Base-by-base conservation (phyloP, 2,888 invertebrate genomes). In the Carabus problematicus region DNA sequence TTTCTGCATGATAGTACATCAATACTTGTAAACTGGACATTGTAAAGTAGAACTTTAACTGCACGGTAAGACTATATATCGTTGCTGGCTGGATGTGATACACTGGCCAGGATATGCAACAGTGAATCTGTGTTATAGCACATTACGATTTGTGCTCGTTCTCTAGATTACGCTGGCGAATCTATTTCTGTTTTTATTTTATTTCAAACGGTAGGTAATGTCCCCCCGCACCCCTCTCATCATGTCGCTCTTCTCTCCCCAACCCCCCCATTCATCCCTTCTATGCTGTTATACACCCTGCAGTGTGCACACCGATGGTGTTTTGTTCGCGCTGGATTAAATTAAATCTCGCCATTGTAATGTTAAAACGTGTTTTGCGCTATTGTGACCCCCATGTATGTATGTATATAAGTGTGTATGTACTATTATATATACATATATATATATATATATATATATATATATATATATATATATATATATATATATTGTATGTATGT, bases 301-400 rank as follows among this genome's bases (percentile, higher is more conserved):
- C 29, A 56, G 56, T 11, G 56, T 16, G 43, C 42, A 56, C 56
- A 56, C 56, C 56, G 56, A 55, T 43, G 58, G 67, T 67, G 74
- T 75, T 75, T 76, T 77, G 75, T 75, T 75, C 74, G 72, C 75
- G 62, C 74, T 75, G 78, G 79, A 80, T 79, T 80, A 79, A 80
- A 80, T 80, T 80, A 79, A 80, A 80, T 80, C 79, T 79, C 75
- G 73, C 74, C 75, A 79, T 80, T 80, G 80, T 80, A 73, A 80
- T 79, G 78, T 74, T 79, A 79, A 80, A 79, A 79, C 77, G 77
- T 80, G 79, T 79, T 79, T 68, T 77, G 77, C 75, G 75, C 78
- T 73, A 78, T 78, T 79, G 79, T 78, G 78, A 49, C 16, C 77
- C 40, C 64, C 40, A 14, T 58, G 56, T 47, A 47, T 47, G 47